Conservation (phyloP, 2,888 invertebrate genomes). For the Caenorhabditis parvicauda region DNA sequence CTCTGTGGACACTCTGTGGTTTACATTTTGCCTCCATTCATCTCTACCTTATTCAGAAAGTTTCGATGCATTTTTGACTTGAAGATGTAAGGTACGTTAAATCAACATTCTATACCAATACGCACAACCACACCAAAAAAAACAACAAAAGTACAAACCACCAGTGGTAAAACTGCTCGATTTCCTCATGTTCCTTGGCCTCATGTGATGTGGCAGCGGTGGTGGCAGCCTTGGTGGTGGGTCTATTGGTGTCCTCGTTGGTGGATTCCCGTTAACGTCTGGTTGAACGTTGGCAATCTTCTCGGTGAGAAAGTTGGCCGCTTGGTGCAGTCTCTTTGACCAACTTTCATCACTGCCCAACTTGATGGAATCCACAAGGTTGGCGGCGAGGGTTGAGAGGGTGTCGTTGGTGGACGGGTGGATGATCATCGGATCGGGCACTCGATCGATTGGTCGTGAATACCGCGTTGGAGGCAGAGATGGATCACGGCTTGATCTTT, state of each 20-base stretch:
- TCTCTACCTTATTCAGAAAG: no score
- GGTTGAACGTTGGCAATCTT: conserved; percentile 37
- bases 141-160: conserved; percentile 19
- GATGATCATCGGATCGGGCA: conserved; percentile 28
- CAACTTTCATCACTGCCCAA: conserved; percentile 44
- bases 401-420: conserved; percentile 33
- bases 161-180: conserved; percentile 27
- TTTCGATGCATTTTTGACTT: no score
- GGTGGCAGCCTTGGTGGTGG: conserved; percentile 10
- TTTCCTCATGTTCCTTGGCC: conserved; percentile 23
- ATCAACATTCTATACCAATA: no score
- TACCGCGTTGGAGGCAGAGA: conserved; percentile 17
- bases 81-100: no score
- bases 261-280: conserved; percentile 24
- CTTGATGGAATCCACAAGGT: conserved; percentile 44
- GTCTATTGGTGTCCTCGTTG: conserved; percentile 8
- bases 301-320: conserved; percentile 55
- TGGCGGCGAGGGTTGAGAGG: conserved; percentile 28
- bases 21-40: no score
- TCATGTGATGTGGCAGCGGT: conserved; percentile 4
- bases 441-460: conserved; percentile 16
- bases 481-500: conserved; percentile 21
- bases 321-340: conserved; percentile 51
- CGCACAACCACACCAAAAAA: not conserved
- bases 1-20: no score